Evolutionary conservation across 2,113 vertebrate species (phyloP).

Genomic region (Hoplias malabaricus): DNA sequence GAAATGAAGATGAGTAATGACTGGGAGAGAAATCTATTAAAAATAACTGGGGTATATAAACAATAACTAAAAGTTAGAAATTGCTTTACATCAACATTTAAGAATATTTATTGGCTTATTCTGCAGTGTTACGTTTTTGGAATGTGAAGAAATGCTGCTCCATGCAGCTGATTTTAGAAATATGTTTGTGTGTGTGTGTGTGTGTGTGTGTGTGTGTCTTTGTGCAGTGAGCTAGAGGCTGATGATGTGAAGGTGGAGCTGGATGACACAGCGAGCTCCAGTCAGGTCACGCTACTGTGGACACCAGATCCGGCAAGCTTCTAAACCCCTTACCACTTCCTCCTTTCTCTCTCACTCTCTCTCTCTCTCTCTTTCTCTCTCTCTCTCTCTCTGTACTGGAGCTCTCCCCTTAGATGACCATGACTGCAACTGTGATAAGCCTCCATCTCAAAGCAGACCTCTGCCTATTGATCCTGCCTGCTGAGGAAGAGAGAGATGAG

Average conservation of each 20-base stretch:
- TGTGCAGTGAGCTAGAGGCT: slow-evolving; percentile 46
- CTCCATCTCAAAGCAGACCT: slow-evolving; percentile 61
- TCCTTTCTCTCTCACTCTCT: background rate
- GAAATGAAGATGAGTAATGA: too few relatives aligned
- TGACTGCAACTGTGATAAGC: slow-evolving; percentile 62
- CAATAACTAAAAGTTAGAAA: too few relatives aligned
- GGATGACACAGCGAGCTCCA: background rate
- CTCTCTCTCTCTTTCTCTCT: background rate
- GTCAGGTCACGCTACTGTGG: background rate
- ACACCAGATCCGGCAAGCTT: background rate
- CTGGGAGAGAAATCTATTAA: too few relatives aligned
- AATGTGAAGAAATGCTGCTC: too few relatives aligned
- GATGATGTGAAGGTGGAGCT: slow-evolving; percentile 38
- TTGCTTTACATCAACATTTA: too few relatives aligned
- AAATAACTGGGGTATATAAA: too few relatives aligned
- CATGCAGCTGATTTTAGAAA: background rate
- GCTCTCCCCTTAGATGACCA: slow-evolving; percentile 56
- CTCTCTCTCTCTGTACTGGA: background rate
- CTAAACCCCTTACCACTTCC: background rate
- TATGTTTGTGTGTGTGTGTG: too few relatives aligned
- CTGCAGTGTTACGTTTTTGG: too few relatives aligned
- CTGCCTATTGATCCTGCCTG: slow-evolving; percentile 62
- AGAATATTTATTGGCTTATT: too few relatives aligned
- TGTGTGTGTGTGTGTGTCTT: too few relatives aligned
- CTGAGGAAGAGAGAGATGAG: slow-evolving; percentile 51